Evolutionary conservation across 1,140 invertebrate species (phyloP).

Genomic region (Temnothorax longispinosus): DNA sequence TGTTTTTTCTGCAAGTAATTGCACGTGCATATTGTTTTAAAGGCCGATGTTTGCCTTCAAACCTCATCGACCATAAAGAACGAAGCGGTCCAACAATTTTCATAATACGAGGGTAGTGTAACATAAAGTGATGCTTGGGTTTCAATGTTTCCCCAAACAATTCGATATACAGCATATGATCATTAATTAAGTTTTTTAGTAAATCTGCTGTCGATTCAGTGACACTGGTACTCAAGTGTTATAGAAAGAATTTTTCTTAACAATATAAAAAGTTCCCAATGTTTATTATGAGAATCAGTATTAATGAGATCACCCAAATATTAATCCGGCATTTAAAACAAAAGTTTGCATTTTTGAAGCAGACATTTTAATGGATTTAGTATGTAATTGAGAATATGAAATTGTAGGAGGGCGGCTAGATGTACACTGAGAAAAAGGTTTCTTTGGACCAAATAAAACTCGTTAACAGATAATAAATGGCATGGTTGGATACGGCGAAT

Average conservation of each 20-base stretch:
- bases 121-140: background rate
- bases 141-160: constrained; percentile 7
- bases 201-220: constrained; percentile 13
- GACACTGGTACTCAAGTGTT: background rate
- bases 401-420: background rate
- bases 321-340: background rate
- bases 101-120: constrained; percentile 24
- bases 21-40: constrained; percentile 9
- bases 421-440: no score
- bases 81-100: constrained; percentile 4
- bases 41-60: constrained; percentile 9
- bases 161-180: background rate
- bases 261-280: constrained; percentile 9
- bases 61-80: background rate
- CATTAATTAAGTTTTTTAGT: constrained; percentile 10
- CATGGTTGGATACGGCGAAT: no score
- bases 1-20: background rate
- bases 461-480: no score
- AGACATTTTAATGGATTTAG: constrained; percentile 24
- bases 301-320: constrained; percentile 17
- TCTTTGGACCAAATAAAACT: no score
- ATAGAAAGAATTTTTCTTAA: constrained; percentile 17
- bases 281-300: background rate
- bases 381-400: background rate
- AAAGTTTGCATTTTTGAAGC: constrained; percentile 9